Percentiles rank a stretch among this genome's conserved stretches.
Evolutionary conservation across 2,797 vertebrate genomes (phyloP).

Genomic region (Chaetodon trifasciatus): DNA sequence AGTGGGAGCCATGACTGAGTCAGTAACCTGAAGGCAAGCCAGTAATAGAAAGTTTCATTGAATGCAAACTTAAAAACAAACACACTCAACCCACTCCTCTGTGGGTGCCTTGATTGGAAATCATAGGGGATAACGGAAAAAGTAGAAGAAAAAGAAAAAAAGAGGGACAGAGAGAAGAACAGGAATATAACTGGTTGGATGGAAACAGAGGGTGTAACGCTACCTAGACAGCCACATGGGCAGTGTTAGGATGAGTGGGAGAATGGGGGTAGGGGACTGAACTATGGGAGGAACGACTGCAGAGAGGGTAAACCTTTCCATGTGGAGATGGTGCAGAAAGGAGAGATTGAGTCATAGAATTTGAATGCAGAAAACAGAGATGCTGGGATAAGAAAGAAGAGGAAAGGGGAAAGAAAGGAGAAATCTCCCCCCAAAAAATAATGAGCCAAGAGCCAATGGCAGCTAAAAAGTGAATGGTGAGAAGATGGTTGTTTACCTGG

Average conservation of each 20-base stretch:
- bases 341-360: slow-evolving; percentile 43
- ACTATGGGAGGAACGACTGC: slow-evolving; percentile 9
- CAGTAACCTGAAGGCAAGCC: slow-evolving; percentile 29
- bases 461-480: slow-evolving; percentile 7
- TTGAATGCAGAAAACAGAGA: slow-evolving; percentile 19
- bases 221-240: slow-evolving; percentile 28
- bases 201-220: slow-evolving; percentile 35
- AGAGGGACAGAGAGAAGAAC: slow-evolving; percentile 20
- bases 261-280: background rate
- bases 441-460: background rate
- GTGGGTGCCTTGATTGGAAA: slow-evolving; percentile 35
- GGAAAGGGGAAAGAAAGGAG: background rate
- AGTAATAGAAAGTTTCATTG: slow-evolving; percentile 34
- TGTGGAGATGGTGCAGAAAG: slow-evolving; percentile 25
- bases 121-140: slow-evolving; percentile 12
- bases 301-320: slow-evolving; percentile 21
- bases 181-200: slow-evolving; percentile 33
- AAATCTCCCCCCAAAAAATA: background rate
- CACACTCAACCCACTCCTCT: slow-evolving; percentile 22
- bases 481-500: slow-evolving; percentile 90
- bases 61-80: slow-evolving; percentile 37
- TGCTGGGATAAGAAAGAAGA: background rate
- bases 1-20: slow-evolving; percentile 29
- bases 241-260: background rate
- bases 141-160: slow-evolving; percentile 10